Percentiles rank a stretch among this genome's conserved stretches.
These are phyloP conservation scores for Arenaria interpres DNA, from an alignment of 2,113 vertebrate genomes.

Conservation along the genomic window DNA sequence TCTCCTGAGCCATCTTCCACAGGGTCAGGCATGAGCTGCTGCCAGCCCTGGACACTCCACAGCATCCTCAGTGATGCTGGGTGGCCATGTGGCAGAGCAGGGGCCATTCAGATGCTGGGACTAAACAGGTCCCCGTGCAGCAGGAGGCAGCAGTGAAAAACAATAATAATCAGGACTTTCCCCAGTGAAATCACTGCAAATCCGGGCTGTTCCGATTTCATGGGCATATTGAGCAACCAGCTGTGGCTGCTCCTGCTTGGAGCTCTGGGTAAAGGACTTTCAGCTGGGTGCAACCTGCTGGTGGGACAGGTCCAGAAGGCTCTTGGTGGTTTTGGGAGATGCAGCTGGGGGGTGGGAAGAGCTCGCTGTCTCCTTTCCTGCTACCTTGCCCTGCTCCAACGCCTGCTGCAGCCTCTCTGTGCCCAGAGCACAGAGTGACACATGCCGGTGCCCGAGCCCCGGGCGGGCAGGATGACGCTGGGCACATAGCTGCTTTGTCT, in stretches of 20 bases:
- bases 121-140: neutral
- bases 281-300: neutral
- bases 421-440: neutral
- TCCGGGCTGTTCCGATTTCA: neutral
- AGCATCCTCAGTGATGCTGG: rapidly evolving
- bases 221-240: neutral
- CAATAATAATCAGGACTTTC: neutral
- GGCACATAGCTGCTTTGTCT: conserved; percentile 10
- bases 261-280: neutral
- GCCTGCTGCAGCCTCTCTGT: neutral
- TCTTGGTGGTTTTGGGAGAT: neutral
- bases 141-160: neutral
- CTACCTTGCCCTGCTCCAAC: neutral
- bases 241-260: neutral
- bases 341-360: neutral
- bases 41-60: neutral
- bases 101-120: neutral
- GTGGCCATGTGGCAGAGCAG: neutral
- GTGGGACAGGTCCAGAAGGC: neutral
- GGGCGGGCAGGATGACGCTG: neutral
- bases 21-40: neutral
- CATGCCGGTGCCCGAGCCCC: neutral
- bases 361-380: neutral
- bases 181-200: neutral
- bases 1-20: neutral